These are phyloP conservation scores for Platerodrilus igneus DNA, from an alignment of 2,888 invertebrate genomes.

Conservation along the genomic window DNA sequence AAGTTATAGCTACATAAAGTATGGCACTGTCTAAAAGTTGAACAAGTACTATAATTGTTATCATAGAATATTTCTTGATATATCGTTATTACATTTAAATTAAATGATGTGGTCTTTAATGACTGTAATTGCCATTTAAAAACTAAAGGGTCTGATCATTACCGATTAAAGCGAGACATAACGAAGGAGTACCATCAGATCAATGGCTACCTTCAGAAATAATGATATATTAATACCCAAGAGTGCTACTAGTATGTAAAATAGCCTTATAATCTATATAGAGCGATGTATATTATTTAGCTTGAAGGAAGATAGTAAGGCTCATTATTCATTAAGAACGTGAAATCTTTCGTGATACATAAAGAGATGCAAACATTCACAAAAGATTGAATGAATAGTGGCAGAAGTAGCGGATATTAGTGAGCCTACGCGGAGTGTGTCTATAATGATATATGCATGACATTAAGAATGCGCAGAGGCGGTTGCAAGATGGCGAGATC, in stretches of 20 bases:
- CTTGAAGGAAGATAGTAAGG: slow-evolving; percentile 32
- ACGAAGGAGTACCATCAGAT: slow-evolving; percentile 24
- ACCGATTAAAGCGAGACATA: slow-evolving; percentile 11
- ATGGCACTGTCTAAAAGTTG: too few relatives aligned
- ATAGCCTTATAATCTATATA: slow-evolving; percentile 47
- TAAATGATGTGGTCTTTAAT: too few relatives aligned
- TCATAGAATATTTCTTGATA: too few relatives aligned
- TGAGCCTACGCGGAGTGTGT: slow-evolving; percentile 46
- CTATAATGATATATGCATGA: slow-evolving; percentile 49
- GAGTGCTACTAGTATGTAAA: slow-evolving; percentile 49
- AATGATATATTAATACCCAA: slow-evolving; percentile 47
- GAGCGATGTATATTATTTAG: slow-evolving; percentile 44
- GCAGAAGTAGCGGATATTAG: slow-evolving; percentile 39
- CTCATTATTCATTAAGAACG: slow-evolving; percentile 22
- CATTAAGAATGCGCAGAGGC: slow-evolving; percentile 44
- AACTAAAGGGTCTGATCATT: too few relatives aligned
- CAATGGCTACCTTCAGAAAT: slow-evolving; percentile 41
- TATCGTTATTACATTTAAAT: too few relatives aligned
- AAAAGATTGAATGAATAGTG: slow-evolving; percentile 29
- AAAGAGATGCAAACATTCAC: slow-evolving; percentile 12
- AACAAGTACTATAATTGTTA: too few relatives aligned
- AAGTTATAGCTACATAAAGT: too few relatives aligned
- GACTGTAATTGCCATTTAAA: too few relatives aligned
- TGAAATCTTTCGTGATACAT: slow-evolving; percentile 11
- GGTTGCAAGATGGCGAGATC: slow-evolving; percentile 41